Evolutionary conservation across 1,140 invertebrate species (phyloP).

Genomic region (Calycopis cecrops): DNA sequence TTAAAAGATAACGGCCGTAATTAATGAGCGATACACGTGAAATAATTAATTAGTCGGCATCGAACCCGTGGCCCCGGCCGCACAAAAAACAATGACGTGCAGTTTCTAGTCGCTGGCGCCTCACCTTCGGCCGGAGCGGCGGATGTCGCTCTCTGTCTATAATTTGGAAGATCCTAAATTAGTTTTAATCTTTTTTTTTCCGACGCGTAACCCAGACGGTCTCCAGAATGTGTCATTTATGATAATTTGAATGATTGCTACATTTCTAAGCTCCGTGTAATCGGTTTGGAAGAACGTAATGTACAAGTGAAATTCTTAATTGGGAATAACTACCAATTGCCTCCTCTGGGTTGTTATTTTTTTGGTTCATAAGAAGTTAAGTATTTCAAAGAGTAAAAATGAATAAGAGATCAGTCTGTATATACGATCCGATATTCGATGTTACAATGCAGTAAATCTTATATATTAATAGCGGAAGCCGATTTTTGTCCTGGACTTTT

Average conservation of each 20-base stretch:
- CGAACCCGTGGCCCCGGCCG: constrained; percentile 29
- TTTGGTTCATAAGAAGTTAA: too few relatives aligned
- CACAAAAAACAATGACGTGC: constrained; percentile 74
- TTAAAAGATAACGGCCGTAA: constrained; percentile 68
- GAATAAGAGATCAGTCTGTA: too few relatives aligned
- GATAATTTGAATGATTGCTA: constrained; percentile 60
- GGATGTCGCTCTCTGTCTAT: constrained; percentile 59
- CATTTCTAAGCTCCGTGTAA: constrained; percentile 30
- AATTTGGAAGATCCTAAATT: constrained; percentile 71
- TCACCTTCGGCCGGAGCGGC: constrained; percentile 52
- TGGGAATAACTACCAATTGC: too few relatives aligned
- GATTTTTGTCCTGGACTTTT: too few relatives aligned
- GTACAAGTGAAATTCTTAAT: too few relatives aligned
- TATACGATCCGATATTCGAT: too few relatives aligned
- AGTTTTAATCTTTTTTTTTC: constrained; percentile 63
- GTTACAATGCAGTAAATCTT: too few relatives aligned
- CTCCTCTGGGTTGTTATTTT: too few relatives aligned
- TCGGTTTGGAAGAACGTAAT: too few relatives aligned
- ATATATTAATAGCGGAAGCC: too few relatives aligned
- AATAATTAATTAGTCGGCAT: constrained; percentile 67
- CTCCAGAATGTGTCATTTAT: constrained; percentile 63
- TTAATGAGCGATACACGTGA: constrained; percentile 73
- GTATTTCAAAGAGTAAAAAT: too few relatives aligned
- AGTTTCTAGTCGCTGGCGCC: constrained; percentile 64
- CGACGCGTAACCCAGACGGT: constrained; percentile 59